A percentile compares a stretch with the other conserved stretches of the same genome.
Conservation (phyloP, 2,113 vertebrate genomes). For the Gobio gobio region DNA sequence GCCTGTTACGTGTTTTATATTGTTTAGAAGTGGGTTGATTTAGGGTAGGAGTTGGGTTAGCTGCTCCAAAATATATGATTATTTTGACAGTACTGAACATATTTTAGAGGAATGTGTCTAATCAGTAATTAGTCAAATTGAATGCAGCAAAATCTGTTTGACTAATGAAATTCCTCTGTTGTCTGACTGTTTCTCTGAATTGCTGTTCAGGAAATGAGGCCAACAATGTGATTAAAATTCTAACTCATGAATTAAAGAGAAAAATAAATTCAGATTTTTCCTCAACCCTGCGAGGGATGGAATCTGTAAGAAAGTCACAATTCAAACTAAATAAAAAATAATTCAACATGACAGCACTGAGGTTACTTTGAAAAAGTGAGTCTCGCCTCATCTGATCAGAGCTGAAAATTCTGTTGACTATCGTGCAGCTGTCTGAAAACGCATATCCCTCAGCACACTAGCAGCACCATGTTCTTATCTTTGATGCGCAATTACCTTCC, state of each 20-base stretch:
- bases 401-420: constrained; percentile 20
- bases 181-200: constrained; percentile 2
- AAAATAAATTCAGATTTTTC: not conserved
- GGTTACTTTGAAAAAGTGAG: not conserved
- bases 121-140: not conserved
- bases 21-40: too few species aligned
- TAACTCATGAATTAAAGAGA: not conserved
- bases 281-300: not conserved
- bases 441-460: constrained; percentile 22
- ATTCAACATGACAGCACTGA: not conserved
- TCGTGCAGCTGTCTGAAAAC: constrained; percentile 24
- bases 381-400: not conserved
- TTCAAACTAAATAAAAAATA: not conserved
- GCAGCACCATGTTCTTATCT: constrained; percentile 33
- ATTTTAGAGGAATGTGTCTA: not conserved
- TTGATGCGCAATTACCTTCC: constrained; percentile 58
- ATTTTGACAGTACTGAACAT: not conserved
- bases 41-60: too few species aligned
- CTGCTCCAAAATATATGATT: too few species aligned
- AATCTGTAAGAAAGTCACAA: not conserved
- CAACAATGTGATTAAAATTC: not conserved
- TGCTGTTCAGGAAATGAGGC: not conserved
- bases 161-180: constrained; percentile 8
- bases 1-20: too few species aligned
- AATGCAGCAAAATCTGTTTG: not conserved